Evolutionary conservation across 2,113 vertebrate genomes (phyloP).

Genomic region (Lontra canadensis): DNA sequence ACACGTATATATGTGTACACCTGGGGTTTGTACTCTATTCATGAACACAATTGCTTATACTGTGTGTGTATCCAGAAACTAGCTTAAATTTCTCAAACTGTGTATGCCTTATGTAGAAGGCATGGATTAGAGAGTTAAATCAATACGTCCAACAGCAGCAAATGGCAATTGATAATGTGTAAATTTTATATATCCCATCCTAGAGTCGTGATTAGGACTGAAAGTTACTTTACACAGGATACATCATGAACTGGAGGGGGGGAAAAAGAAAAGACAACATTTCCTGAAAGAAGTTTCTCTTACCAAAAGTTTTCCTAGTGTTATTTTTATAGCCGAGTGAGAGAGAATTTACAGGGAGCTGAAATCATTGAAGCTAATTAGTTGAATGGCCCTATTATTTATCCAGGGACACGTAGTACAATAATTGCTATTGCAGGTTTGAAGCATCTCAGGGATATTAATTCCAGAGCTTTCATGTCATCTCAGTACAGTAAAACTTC

Average conservation of each 20-base stretch:
- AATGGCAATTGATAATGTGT: slow-evolving; percentile 71
- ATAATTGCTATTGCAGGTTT: slow-evolving; percentile 93
- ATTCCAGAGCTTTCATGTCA: slow-evolving; percentile 92
- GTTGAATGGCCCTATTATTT: slow-evolving; percentile 92
- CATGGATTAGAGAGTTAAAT: slow-evolving; percentile 68
- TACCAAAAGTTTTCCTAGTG: slow-evolving; percentile 85
- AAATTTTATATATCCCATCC: slow-evolving; percentile 64
- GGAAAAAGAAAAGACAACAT: slow-evolving; percentile 77
- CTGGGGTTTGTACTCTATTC: background rate
- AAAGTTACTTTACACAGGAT: slow-evolving; percentile 44
- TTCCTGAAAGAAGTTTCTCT: slow-evolving; percentile 86
- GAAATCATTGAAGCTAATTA: slow-evolving; percentile 92
- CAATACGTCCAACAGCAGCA: slow-evolving; percentile 42
- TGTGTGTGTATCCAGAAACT: background rate
- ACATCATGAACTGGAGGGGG: slow-evolving; percentile 78
- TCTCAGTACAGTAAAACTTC: slow-evolving; percentile 93
- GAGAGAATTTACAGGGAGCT: slow-evolving; percentile 89
- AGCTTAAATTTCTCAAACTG: slow-evolving; percentile 6
- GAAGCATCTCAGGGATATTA: slow-evolving; percentile 92
- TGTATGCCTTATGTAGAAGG: background rate
- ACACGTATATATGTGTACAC: background rate
- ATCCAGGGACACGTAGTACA: slow-evolving; percentile 91
- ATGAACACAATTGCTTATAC: background rate
- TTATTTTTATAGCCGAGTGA: slow-evolving; percentile 87
- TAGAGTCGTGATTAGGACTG: slow-evolving; percentile 49